Percentiles rank a stretch among this genome's conserved stretches.
Conservation (phyloP, 2,888 invertebrate genomes). For the Tiliacea citrago region DNA sequence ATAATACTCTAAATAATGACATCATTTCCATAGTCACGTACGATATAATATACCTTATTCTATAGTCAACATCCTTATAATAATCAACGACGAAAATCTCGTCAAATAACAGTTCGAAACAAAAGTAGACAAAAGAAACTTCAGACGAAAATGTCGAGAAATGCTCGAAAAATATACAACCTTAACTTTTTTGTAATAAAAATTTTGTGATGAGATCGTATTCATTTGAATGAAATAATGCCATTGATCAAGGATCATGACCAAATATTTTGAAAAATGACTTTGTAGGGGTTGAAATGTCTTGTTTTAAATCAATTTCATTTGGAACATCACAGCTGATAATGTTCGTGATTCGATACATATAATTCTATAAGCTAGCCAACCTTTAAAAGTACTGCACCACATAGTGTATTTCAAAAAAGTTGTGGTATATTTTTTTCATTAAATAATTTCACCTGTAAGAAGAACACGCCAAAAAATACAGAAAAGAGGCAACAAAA, state of each 20-base stretch:
- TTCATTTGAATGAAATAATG: constrained; percentile 56
- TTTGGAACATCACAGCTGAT: background rate
- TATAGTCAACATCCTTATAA: constrained; percentile 19
- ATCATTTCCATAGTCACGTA: constrained; percentile 34
- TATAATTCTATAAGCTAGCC: background rate
- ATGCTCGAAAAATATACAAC: constrained; percentile 31
- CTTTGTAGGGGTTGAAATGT: background rate
- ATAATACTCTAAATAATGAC: constrained; percentile 3
- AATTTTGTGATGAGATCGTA: constrained; percentile 60
- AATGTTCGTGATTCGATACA: background rate
- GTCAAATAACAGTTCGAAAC: constrained; percentile 35
- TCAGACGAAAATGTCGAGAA: constrained; percentile 43
- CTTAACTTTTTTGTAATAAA: constrained; percentile 59
- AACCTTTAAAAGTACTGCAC: background rate
- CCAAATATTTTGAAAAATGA: background rate
- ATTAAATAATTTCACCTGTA: background rate
- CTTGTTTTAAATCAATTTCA: background rate
- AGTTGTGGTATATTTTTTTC: no score
- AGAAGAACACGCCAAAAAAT: constrained; percentile 20
- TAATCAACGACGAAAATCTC: constrained; percentile 50
- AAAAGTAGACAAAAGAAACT: constrained; percentile 48
- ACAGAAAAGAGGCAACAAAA: constrained; percentile 34
- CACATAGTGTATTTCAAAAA: background rate
- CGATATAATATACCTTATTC: constrained; percentile 18
- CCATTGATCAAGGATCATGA: constrained; percentile 42